Base-by-base conservation (phyloP, 2,888 invertebrate species). In the Oxytorus armatus region DNA sequence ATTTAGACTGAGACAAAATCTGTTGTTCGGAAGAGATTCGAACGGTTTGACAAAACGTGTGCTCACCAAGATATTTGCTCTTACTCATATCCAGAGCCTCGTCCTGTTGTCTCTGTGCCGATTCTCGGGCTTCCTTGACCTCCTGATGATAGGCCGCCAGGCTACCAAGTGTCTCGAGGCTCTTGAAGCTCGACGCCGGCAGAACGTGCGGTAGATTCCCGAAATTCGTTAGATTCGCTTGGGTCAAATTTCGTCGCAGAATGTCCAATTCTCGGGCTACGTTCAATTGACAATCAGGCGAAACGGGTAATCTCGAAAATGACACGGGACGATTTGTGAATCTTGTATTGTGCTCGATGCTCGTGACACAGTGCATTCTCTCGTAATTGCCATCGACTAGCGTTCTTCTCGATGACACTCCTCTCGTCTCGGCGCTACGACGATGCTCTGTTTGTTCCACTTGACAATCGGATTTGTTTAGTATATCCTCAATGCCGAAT, bases 61-160 rank as follows among this genome's bases (percentile, higher is more conserved):
- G 10, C 55, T 86, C 68, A 91, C 92, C 92, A 25, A 91, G 83
- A 79, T 91, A 91, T 84, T 92, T 92, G 69, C 82, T 91, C 78
- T 92, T 92, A 87, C 92, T 92, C 92, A 92, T 92, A 63, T 92
- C 92, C 79, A 92, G 77, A 7, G 92, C 92, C 75, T 92, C 90
- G 81, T 91, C 92, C 76, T 92, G 92, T 61, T 91, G 91, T 21
- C 90, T 87, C 39, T 90, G 90, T 2, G 82, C 84, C 3, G 87
- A 68, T 14, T 88, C 88, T 49, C 86, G 83, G 23, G 88, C 82
- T 16, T 89, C 88, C 59, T 87, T 88, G n/a, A 83, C 79, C n/a
- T 85, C 82, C 33, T 86, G 87, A 49, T 80, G 80, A 82, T 89
- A 89, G 42, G 82, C 82, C 7, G 86, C 75, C 47, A 87, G 78